Evolutionary conservation across 2,888 invertebrate species (phyloP).

Genomic region (Spialia ferax): DNA sequence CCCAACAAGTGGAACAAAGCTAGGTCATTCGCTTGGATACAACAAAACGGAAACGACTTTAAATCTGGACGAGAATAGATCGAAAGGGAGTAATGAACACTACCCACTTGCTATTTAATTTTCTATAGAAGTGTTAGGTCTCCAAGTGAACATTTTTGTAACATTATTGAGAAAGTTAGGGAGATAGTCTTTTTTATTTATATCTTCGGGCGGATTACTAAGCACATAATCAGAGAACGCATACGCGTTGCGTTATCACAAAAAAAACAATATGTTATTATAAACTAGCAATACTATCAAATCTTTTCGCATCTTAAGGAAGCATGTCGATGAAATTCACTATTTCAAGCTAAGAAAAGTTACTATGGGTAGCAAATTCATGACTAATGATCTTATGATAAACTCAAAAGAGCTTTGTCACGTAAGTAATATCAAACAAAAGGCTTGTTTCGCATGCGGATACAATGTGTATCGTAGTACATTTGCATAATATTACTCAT

Average conservation of each 20-base stretch:
- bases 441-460: constrained; percentile 9
- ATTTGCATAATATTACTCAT: constrained; percentile 2
- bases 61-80: background rate
- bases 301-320: too few species aligned
- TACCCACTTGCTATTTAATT: background rate
- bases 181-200: background rate
- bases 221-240: too few species aligned
- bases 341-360: background rate
- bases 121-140: background rate
- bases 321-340: too few species aligned
- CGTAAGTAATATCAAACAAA: constrained; percentile 9
- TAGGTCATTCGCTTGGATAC: background rate
- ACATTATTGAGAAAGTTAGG: too few species aligned
- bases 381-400: background rate
- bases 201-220: too few species aligned
- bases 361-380: background rate
- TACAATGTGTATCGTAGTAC: background rate
- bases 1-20: too few species aligned
- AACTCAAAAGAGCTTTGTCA: background rate
- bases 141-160: too few species aligned
- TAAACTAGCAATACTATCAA: too few species aligned
- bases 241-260: too few species aligned
- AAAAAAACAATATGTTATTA: too few species aligned
- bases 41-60: background rate
- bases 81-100: background rate